Evolutionary conservation across 2,888 invertebrate genomes (phyloP).

Genomic region (Sturmia bella): DNA sequence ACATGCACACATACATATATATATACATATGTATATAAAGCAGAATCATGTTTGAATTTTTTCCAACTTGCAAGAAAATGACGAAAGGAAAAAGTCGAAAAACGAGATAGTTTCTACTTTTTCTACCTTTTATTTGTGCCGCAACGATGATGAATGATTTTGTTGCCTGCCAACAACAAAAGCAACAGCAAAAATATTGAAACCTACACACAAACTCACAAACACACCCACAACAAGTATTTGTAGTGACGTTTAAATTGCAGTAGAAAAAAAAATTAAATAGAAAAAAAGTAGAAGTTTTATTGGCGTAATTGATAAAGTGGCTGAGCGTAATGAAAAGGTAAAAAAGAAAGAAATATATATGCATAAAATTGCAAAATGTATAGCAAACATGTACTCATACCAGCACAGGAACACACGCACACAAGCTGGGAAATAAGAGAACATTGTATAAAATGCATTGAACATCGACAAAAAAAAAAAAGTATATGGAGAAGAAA

Average conservation of each 20-base stretch:
- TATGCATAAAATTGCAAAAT: conserved; percentile 35
- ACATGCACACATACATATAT: too few species aligned
- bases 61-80: conserved; percentile 14
- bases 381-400: conserved; percentile 11
- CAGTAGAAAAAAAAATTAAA: conserved; percentile 15
- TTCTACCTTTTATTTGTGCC: conserved; percentile 11
- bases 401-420: not conserved
- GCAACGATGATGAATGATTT: conserved; percentile 59
- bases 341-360: conserved; percentile 39
- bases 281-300: conserved; percentile 60
- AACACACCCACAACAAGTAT: not conserved
- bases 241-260: conserved; percentile 62
- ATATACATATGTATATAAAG: too few species aligned
- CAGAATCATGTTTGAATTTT: conserved; percentile 50
- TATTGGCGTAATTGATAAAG: conserved; percentile 70
- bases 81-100: conserved; percentile 7
- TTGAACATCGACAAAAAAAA: conserved; percentile 38
- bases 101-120: conserved; percentile 1
- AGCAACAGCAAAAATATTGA: conserved; percentile 39
- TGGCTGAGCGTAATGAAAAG: conserved; percentile 69
- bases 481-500: conserved; percentile 54
- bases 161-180: conserved; percentile 39
- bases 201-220: conserved; percentile 6
- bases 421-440: not conserved
- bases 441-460: conserved; percentile 19